Conservation (phyloP, 2,888 invertebrate species). For the Crematogaster levior region DNA sequence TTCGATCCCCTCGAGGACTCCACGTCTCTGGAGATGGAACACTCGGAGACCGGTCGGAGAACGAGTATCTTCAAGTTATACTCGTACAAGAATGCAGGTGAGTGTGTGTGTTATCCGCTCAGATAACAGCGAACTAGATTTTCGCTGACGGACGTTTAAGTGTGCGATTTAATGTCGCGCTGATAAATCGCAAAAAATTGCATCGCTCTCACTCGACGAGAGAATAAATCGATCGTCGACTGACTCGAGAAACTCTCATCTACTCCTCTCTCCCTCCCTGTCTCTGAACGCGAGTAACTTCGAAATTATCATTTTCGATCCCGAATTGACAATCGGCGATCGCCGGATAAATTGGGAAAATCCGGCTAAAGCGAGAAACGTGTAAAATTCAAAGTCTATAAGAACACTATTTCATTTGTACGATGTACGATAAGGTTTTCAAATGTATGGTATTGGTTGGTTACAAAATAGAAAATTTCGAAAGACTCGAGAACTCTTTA, state of each 20-base stretch:
- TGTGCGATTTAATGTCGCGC: not conserved
- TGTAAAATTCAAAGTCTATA: constrained; percentile 28
- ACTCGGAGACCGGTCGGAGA: constrained; percentile 75
- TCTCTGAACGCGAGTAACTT: not conserved
- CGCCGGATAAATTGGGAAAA: too few species aligned
- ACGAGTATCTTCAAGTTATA: constrained; percentile 82
- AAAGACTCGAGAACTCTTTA: too few species aligned
- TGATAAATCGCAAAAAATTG: not conserved
- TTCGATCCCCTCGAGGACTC: constrained; percentile 57
- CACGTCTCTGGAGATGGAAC: constrained; percentile 61
- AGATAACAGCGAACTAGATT: not conserved
- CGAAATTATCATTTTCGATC: not conserved
- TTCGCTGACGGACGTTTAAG: not conserved
- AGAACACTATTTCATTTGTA: too few species aligned
- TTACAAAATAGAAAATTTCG: too few species aligned
- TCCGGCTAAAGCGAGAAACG: too few species aligned
- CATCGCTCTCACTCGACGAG: not conserved
- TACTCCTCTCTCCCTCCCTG: too few species aligned
- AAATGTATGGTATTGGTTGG: too few species aligned
- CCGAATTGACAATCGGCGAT: not conserved
- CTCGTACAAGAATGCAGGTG: constrained; percentile 78
- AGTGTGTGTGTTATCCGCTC: constrained; percentile 45
- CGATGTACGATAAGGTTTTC: too few species aligned
- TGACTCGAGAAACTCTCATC: not conserved
- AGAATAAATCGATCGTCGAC: not conserved